phyloP scores from a whole-genome alignment of 2,113 vertebrate genomes.

The Takifugu bimaculatus region DNA sequence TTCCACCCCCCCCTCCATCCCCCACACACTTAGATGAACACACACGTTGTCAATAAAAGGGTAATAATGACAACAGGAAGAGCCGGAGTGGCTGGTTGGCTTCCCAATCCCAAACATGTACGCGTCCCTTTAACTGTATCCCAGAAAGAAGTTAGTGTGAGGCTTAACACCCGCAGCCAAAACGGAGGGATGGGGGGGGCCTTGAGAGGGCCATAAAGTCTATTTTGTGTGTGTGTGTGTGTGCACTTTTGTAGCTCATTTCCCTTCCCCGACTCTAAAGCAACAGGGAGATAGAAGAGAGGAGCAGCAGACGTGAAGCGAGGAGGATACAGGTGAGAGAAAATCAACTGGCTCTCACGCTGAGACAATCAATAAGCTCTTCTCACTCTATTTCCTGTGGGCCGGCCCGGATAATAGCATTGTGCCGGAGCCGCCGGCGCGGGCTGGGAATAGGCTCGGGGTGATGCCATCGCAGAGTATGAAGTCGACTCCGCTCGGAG shows the following conservation, averaged over 20 bases:
- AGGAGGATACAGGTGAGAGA: conserved; percentile 49
- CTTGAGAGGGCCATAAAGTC: too few relatives aligned
- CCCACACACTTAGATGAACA: not conserved
- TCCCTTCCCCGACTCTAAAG: not conserved
- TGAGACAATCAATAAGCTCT: conserved; percentile 66
- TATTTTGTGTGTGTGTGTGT: too few relatives aligned
- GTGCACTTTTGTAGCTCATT: too few relatives aligned
- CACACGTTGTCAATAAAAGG: conserved; percentile 2
- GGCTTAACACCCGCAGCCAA: not conserved
- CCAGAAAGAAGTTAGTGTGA: not conserved
- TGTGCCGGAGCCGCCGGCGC: conserved; percentile 38
- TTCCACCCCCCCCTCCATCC: not conserved
- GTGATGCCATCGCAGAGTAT: conserved; percentile 46
- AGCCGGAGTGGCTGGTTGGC: conserved; percentile 9
- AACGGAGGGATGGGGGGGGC: not conserved
- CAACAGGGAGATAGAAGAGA: conserved; percentile 22
- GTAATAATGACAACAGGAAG: conserved; percentile 14
- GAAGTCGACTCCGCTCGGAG: conserved; percentile 31
- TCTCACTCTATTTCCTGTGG: conserved; percentile 65
- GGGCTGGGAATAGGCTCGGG: conserved; percentile 47
- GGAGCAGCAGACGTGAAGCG: conserved; percentile 28
- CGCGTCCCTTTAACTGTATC: too few relatives aligned
- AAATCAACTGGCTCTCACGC: conserved; percentile 59
- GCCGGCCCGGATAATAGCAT: conserved; percentile 57
- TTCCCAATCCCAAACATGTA: not conserved